phyloP scores from a whole-genome alignment of 2,888 invertebrate genomes.

The Drosophila atroscutellata region DNA sequence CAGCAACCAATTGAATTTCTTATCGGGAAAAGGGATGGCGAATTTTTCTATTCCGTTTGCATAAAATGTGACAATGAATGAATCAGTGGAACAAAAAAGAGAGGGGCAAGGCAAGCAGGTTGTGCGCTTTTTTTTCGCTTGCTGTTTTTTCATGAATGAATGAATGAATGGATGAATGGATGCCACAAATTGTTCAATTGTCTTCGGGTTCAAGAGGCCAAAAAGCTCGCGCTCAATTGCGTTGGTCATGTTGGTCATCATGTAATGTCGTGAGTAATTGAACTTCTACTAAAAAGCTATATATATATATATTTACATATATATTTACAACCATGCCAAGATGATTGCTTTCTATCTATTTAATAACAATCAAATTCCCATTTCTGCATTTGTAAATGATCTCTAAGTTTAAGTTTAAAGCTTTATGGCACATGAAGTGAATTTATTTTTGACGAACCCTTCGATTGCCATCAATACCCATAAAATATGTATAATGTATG shows the following conservation, averaged over 20 bases:
- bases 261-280: constrained; percentile 49
- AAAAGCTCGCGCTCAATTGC: constrained; percentile 71
- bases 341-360: background rate
- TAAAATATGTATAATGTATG: too few relatives aligned
- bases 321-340: background rate
- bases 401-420: background rate
- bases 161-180: constrained; percentile 41
- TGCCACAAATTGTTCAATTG: constrained; percentile 74
- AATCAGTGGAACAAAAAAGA: constrained; percentile 45
- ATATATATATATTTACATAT: background rate
- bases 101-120: constrained; percentile 2
- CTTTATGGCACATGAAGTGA: background rate
- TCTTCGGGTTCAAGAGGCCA: constrained; percentile 71
- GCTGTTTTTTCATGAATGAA: constrained; percentile 58
- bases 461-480: background rate
- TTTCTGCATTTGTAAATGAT: background rate
- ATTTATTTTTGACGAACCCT: background rate
- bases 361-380: background rate
- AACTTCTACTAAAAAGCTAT: background rate
- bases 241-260: constrained; percentile 63
- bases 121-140: background rate
- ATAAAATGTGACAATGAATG: constrained; percentile 57
- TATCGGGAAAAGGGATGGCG: constrained; percentile 15
- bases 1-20: constrained; percentile 37
- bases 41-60: constrained; percentile 28